A percentile compares a stretch with the other conserved stretches of the same genome.
phyloP scores from a whole-genome alignment of 2,113 vertebrate genomes.

The Puffinus mauretanicus region DNA sequence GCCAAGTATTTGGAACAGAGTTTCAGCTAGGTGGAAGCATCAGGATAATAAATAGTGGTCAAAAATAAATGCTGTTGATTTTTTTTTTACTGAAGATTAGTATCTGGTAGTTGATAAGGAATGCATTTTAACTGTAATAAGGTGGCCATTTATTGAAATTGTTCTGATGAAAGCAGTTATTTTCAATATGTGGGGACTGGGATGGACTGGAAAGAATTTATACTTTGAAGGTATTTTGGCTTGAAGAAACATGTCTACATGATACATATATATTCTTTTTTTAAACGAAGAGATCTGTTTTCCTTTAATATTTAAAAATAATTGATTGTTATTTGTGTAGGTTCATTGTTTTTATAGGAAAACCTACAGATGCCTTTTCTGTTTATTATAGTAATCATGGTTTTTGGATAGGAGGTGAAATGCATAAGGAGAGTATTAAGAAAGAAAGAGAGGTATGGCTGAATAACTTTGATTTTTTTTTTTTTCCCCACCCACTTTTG shows the following conservation, averaged over 20 bases:
- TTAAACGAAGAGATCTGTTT: neutral
- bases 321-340: neutral
- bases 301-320: neutral
- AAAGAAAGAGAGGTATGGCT: conserved; percentile 42
- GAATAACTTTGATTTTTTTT: conserved; percentile 49
- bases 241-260: neutral
- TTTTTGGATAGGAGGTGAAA: conserved; percentile 16
- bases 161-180: neutral
- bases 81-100: neutral
- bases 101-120: neutral
- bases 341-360: neutral
- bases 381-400: conserved; percentile 5
- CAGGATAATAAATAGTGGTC: neutral
- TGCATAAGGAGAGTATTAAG: conserved; percentile 67
- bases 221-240: neutral
- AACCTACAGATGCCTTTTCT: conserved; percentile 21
- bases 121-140: neutral
- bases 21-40: neutral
- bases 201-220: neutral
- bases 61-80: neutral
- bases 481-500: conserved; percentile 49
- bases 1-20: neutral
- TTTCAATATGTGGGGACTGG: neutral
- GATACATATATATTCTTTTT: neutral
- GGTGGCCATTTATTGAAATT: neutral